Percentiles rank a stretch among this genome's conserved stretches.
These are phyloP conservation scores for Dasyurus viverrinus DNA, from an alignment of 2,113 vertebrate genomes.

Conservation along the genomic window DNA sequence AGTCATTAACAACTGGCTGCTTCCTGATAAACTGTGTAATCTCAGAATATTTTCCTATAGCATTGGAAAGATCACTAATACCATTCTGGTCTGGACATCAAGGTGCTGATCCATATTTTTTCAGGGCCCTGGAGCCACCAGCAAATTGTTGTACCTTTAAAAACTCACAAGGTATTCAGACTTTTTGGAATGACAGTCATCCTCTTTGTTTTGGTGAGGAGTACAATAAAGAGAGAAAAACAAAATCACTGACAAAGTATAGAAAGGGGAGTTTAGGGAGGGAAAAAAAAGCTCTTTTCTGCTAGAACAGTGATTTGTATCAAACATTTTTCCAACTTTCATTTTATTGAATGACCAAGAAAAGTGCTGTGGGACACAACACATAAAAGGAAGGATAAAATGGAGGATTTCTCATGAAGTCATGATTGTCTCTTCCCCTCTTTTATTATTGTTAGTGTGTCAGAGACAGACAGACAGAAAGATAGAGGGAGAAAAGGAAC, in stretches of 20 bases:
- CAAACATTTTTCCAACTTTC: neutral
- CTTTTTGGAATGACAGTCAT: neutral
- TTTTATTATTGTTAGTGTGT: neutral
- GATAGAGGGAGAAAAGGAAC: neutral
- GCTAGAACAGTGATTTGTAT: neutral
- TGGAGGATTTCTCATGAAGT: neutral
- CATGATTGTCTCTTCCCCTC: neutral
- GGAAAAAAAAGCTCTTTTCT: neutral
- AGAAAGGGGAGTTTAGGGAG: neutral
- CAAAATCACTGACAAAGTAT: neutral
- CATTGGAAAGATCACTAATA: neutral
- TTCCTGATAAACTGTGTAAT: neutral
- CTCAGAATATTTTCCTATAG: neutral
- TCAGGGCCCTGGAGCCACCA: neutral
- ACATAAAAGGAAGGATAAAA: neutral
- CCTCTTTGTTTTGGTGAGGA: neutral
- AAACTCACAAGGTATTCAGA: neutral
- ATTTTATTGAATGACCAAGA: neutral
- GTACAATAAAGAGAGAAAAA: neutral
- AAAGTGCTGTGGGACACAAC: neutral
- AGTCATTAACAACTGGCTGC: neutral
- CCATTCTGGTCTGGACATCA: neutral
- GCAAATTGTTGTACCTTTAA: neutral
- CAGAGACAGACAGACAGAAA: neutral
- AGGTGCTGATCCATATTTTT: neutral